Percentiles rank a stretch among this genome's conserved stretches.
Conservation (phyloP, 2,888 invertebrate species). For the Neocrepidodera transversa region DNA sequence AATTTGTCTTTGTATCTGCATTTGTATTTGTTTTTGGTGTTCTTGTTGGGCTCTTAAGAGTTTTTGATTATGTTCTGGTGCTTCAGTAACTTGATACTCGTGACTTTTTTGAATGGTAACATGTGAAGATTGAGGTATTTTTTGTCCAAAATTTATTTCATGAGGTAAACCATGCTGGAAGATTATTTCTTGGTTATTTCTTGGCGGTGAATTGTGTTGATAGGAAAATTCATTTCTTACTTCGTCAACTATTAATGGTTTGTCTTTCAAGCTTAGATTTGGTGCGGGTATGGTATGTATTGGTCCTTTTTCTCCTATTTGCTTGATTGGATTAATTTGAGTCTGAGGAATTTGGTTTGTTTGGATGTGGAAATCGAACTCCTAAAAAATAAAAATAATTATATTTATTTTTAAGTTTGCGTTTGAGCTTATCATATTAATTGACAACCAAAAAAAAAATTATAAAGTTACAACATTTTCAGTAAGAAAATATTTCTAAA, state of each 20-base stretch:
- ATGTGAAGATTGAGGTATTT: slow-evolving; percentile 21
- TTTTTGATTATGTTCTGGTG: slow-evolving; percentile 52
- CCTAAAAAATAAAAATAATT: slow-evolving; percentile 34
- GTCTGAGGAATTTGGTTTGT: slow-evolving; percentile 55
- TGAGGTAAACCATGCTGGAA: slow-evolving; percentile 20
- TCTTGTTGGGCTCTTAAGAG: slow-evolving; percentile 37
- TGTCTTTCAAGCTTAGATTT: slow-evolving; percentile 74
- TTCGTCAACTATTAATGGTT: slow-evolving; percentile 64
- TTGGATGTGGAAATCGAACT: slow-evolving; percentile 56
- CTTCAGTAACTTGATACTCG: slow-evolving; percentile 66
- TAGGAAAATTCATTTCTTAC: slow-evolving; percentile 36
- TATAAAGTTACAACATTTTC: too few species aligned
- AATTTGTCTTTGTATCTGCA: slow-evolving; percentile 33
- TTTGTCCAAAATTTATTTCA: slow-evolving; percentile 9
- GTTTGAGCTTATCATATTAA: too few species aligned
- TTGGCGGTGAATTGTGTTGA: background rate
- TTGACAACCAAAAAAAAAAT: too few species aligned
- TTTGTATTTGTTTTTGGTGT: slow-evolving; percentile 47
- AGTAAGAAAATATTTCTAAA: too few species aligned
- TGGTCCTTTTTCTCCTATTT: slow-evolving; percentile 68
- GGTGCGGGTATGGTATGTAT: slow-evolving; percentile 89
- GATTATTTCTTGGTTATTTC: slow-evolving; percentile 19
- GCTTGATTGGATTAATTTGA: slow-evolving; percentile 55
- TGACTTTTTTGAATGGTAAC: slow-evolving; percentile 43
- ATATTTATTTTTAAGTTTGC: too few species aligned